These are phyloP conservation scores for Ophiodon elongatus DNA, from an alignment of 2,113 vertebrate species.

Conservation along the genomic window DNA sequence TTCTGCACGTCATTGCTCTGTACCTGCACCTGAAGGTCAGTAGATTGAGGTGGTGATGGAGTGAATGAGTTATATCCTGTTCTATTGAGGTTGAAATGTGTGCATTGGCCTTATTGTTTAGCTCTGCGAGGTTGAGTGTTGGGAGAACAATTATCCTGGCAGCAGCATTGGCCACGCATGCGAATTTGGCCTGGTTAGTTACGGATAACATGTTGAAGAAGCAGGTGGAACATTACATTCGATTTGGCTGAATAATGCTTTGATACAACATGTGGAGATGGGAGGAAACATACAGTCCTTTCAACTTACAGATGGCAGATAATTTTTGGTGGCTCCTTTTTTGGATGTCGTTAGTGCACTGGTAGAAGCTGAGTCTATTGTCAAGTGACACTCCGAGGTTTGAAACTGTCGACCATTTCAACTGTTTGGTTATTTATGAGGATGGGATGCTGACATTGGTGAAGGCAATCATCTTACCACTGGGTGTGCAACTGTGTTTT, in stretches of 20 bases:
- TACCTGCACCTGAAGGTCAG: not conserved
- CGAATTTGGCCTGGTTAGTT: not conserved
- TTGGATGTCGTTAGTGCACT: not conserved
- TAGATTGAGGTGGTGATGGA: not conserved
- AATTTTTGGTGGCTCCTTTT: not conserved
- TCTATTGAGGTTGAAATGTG: not conserved
- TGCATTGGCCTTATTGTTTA: not conserved
- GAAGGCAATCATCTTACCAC: too few relatives aligned
- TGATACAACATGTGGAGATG: not conserved
- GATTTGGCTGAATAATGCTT: not conserved
- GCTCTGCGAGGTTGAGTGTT: not conserved
- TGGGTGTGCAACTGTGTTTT: too few relatives aligned
- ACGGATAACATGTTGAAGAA: not conserved
- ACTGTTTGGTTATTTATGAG: not conserved
- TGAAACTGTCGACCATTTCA: not conserved
- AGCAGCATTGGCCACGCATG: not conserved
- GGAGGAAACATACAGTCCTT: not conserved
- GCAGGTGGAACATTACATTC: not conserved
- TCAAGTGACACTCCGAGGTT: not conserved
- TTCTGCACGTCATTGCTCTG: not conserved
- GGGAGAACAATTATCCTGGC: not conserved
- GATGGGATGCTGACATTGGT: not conserved
- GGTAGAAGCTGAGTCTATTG: not conserved
- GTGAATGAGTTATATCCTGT: not conserved
- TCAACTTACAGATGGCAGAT: not conserved